Evolutionary conservation across 2,797 vertebrate genomes (phyloP).

Genomic region (Lithobates pipiens): DNA sequence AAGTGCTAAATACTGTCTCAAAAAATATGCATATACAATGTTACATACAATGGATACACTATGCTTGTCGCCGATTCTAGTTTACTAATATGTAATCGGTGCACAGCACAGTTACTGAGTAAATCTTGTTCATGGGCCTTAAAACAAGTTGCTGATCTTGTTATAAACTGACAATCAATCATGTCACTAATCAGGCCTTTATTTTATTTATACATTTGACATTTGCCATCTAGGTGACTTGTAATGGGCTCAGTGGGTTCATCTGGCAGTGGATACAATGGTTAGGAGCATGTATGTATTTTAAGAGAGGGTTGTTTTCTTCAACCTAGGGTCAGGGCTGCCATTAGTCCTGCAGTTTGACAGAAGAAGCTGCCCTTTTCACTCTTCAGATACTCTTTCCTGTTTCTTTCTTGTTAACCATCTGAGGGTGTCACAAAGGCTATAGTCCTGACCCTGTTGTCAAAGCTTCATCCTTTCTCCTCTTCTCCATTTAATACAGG

Average conservation of each 20-base stretch:
- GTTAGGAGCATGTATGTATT: constrained; percentile 78
- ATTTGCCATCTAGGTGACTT: constrained; percentile 77
- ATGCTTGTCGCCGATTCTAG: too few species aligned
- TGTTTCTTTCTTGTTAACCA: constrained; percentile 81
- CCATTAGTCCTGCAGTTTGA: constrained; percentile 85
- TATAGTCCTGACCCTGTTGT: constrained; percentile 80
- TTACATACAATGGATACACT: too few species aligned
- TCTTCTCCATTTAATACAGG: constrained; percentile 78
- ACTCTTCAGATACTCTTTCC: constrained; percentile 76
- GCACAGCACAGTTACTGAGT: too few species aligned
- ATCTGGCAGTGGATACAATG: constrained; percentile 82
- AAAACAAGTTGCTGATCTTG: not conserved
- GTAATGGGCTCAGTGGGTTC: constrained; percentile 83
- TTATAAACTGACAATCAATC: not conserved
- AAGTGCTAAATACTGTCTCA: too few species aligned
- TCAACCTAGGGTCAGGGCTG: constrained; percentile 78
- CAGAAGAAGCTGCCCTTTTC: constrained; percentile 74
- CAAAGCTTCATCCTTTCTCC: constrained; percentile 67
- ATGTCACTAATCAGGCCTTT: not conserved
- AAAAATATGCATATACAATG: too few species aligned
- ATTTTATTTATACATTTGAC: constrained; percentile 77
- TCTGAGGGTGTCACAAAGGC: constrained; percentile 76
- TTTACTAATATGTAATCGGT: too few species aligned
- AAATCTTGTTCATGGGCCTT: too few species aligned
- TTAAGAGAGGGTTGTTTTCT: constrained; percentile 79